Evolutionary conservation across 2,113 vertebrate species (phyloP).

Genomic region (Ceyx margarethae): DNA sequence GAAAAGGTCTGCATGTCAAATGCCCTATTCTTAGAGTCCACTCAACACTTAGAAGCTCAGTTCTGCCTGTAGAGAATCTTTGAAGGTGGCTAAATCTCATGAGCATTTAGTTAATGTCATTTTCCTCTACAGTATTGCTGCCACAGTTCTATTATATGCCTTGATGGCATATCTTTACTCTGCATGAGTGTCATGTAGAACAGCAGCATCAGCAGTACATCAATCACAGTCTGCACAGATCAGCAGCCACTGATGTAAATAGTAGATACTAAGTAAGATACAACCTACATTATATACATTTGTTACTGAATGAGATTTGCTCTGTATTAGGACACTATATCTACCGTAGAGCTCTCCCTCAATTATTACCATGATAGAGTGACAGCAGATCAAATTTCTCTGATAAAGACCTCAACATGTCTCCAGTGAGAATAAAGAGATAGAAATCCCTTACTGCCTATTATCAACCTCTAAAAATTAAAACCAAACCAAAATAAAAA

Average conservation of each 20-base stretch:
- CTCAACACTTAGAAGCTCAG: slow-evolving; percentile 21
- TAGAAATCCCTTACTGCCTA: not conserved
- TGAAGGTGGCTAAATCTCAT: not conserved
- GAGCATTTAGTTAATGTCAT: not conserved
- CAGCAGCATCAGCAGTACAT: slow-evolving; percentile 36
- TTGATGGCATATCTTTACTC: not conserved
- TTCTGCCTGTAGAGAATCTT: not conserved
- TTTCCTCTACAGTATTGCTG: not conserved
- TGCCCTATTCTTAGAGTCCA: slow-evolving; percentile 14
- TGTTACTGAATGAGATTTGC: not conserved
- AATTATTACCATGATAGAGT: not conserved
- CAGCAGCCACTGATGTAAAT: not conserved
- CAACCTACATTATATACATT: not conserved
- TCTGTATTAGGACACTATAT: not conserved
- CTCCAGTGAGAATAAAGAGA: not conserved
- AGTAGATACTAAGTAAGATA: not conserved
- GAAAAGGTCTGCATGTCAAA: slow-evolving; percentile 40
- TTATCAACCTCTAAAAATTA: not conserved
- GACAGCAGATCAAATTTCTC: not conserved
- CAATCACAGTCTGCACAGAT: slow-evolving; percentile 21
- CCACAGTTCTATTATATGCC: not conserved
- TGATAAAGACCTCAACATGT: not conserved
- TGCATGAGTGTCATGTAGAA: not conserved
- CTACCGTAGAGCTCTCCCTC: not conserved
- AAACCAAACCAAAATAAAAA: not conserved